These are phyloP conservation scores for Trichacis sp. DNA, from an alignment of 2,888 invertebrate species.

Conservation along the genomic window DNA sequence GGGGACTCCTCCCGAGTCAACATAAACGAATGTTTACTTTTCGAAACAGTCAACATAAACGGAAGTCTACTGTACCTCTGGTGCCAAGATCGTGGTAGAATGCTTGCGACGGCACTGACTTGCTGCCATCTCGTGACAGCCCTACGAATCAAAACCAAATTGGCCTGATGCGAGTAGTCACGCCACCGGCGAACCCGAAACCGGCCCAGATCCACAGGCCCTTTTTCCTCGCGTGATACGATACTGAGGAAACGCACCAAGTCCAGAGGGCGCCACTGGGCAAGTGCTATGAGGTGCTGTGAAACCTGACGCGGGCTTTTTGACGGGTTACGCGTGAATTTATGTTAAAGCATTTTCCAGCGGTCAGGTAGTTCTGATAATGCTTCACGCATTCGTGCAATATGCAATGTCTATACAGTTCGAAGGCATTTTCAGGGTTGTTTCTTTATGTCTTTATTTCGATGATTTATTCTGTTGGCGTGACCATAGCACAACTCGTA, in stretches of 20 bases:
- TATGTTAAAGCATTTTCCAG: background rate
- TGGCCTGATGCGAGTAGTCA: conserved; percentile 60
- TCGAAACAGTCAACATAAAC: too few species aligned
- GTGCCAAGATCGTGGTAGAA: too few species aligned
- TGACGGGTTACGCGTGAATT: too few species aligned
- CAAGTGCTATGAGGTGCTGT: conserved; percentile 54
- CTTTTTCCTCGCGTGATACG: conserved; percentile 68
- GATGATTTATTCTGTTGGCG: too few species aligned
- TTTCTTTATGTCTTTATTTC: background rate
- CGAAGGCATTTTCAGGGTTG: background rate
- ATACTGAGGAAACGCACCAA: conserved; percentile 24
- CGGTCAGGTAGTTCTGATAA: background rate
- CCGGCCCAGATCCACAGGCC: conserved; percentile 67
- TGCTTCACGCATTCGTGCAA: conserved; percentile 3
- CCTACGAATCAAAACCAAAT: conserved; percentile 58
- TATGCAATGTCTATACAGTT: background rate
- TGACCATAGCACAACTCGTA: too few species aligned
- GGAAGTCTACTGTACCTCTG: too few species aligned
- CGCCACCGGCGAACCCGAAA: conserved; percentile 64
- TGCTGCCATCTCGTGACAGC: conserved; percentile 66
- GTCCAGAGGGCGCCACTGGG: conserved; percentile 40
- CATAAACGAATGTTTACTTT: too few species aligned
- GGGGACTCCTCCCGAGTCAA: too few species aligned
- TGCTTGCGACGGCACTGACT: too few species aligned
- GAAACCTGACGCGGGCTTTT: conserved; percentile 38